Conservation (phyloP, 1,140 invertebrate genomes). For the Drosophila santomea region DNA sequence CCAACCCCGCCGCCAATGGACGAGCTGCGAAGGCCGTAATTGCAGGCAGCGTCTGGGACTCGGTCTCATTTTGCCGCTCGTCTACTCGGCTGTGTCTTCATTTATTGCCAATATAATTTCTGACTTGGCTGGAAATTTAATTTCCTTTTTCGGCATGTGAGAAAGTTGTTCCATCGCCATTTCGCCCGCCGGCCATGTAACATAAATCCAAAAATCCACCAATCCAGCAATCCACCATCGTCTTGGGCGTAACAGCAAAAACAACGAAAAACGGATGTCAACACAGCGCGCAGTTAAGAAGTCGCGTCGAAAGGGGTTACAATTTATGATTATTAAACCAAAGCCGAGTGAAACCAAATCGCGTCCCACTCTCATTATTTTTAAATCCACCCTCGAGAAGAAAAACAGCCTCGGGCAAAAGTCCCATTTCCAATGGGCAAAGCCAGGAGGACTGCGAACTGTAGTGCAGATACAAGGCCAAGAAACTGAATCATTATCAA, state of each 20-base stretch:
- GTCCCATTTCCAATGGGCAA: background rate
- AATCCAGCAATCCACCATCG: conserved; percentile 43
- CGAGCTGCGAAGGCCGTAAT: conserved; percentile 42
- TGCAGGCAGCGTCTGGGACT: conserved; percentile 52
- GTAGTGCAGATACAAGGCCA: conserved; percentile 12
- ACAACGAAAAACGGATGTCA: conserved; percentile 66
- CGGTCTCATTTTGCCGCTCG: conserved; percentile 27
- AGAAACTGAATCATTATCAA: background rate
- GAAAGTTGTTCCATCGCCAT: conserved; percentile 23
- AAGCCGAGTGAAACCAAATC: conserved; percentile 22
- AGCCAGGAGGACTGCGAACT: conserved; percentile 14
- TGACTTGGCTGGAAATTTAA: conserved; percentile 78
- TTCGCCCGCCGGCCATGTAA: conserved; percentile 60
- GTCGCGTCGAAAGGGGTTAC: conserved; percentile 67
- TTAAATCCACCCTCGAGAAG: conserved; percentile 3
- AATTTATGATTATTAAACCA: conserved; percentile 82
- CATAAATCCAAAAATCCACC: conserved; percentile 42
- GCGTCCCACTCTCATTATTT: conserved; percentile 7
- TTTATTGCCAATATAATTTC: conserved; percentile 82
- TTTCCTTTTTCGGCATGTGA: conserved; percentile 59
- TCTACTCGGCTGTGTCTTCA: conserved; percentile 63
- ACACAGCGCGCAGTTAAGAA: conserved; percentile 50
- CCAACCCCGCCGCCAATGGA: conserved; percentile 27
- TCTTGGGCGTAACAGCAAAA: background rate
- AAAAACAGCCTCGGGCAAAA: conserved; percentile 8